Percentiles rank a stretch among this genome's conserved stretches.
These are phyloP conservation scores for Pteria penguin DNA, from an alignment of 2,888 invertebrate genomes.

Conservation along the genomic window DNA sequence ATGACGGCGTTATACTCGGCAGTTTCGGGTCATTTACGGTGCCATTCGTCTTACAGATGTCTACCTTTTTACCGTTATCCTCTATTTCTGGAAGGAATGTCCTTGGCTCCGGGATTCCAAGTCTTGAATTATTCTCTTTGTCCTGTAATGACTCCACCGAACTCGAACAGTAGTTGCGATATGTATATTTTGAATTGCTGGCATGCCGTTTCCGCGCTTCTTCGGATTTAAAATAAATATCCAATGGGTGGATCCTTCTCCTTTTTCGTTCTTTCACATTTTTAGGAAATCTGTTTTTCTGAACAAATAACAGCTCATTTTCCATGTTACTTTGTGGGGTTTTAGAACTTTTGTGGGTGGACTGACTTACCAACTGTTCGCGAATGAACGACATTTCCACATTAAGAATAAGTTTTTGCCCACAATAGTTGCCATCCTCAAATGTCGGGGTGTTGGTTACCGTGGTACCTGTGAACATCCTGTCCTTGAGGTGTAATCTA, in stretches of 20 bases:
- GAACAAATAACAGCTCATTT: background rate
- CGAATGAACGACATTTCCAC: constrained; percentile 23
- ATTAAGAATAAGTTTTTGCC: constrained; percentile 11
- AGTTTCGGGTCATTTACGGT: constrained; percentile 12
- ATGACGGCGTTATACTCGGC: constrained; percentile 26
- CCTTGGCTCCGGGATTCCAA: constrained; percentile 3
- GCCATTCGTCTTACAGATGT: constrained; percentile 9
- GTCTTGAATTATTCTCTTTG: background rate
- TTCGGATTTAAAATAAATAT: constrained; percentile 22
- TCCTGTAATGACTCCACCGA: background rate
- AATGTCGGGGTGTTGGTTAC: constrained; percentile 10
- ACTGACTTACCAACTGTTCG: constrained; percentile 17
- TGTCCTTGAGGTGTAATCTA: too few relatives aligned
- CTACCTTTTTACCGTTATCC: constrained; percentile 20
- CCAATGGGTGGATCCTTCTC: constrained; percentile 13
- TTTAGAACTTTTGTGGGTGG: background rate
- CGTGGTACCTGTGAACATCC: too few relatives aligned
- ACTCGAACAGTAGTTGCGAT: constrained; percentile 35
- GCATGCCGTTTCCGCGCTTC: constrained; percentile 13
- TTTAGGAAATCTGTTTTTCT: background rate
- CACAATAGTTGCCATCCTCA: constrained; percentile 1
- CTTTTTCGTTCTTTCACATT: background rate
- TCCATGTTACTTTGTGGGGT: background rate
- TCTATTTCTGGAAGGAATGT: constrained; percentile 12
- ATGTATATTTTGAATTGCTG: constrained; percentile 24